Evolutionary conservation across 2,888 invertebrate species (phyloP).

Genomic region (Limulus polyphemus): DNA sequence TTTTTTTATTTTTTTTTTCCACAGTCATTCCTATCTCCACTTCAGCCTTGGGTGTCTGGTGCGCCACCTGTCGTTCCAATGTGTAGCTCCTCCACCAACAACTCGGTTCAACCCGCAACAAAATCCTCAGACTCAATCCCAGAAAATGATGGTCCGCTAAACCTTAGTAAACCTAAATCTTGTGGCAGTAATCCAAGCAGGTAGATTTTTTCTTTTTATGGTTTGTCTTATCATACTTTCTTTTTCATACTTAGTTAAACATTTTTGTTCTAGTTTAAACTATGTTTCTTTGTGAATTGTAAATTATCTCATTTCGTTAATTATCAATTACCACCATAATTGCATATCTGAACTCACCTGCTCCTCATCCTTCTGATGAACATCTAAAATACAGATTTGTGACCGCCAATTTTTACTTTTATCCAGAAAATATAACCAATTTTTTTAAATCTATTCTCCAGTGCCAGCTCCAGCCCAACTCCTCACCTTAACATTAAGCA

Average conservation of each 20-base stretch:
- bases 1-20: no score
- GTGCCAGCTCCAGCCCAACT: constrained; percentile 13
- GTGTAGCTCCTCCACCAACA: constrained; percentile 8
- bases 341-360: no score
- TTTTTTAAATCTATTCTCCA: not conserved
- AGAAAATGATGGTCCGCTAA: constrained; percentile 22
- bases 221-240: not conserved
- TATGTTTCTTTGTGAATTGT: no score
- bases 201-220: constrained; percentile 4
- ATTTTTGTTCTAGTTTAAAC: no score
- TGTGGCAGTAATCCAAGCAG: constrained; percentile 13
- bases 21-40: constrained; percentile 4
- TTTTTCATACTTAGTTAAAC: no score
- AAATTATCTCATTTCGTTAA: no score
- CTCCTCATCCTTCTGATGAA: no score
- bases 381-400: no score
- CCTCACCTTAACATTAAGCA: constrained; percentile 9
- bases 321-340: no score
- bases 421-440: no score
- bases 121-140: not conserved
- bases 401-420: no score
- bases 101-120: constrained; percentile 6
- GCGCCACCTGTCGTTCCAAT: constrained; percentile 14
- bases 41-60: constrained; percentile 12
- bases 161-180: constrained; percentile 24